phyloP scores from a whole-genome alignment of 35 echinoderm and acorn worm genomes.

The Apostichopus japonicus region DNA sequence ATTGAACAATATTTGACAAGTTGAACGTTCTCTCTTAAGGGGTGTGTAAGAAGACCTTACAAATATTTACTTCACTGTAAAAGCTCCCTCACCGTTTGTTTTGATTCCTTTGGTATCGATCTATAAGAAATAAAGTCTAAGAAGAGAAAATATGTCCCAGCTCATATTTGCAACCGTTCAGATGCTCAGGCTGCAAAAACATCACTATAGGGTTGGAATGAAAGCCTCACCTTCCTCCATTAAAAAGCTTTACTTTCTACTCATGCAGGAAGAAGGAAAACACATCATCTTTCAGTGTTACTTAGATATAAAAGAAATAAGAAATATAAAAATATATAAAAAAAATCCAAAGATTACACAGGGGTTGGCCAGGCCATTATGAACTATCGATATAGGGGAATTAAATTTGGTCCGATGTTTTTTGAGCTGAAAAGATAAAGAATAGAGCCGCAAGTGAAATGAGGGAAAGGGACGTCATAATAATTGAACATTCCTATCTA shows the following conservation, averaged over 20 bases:
- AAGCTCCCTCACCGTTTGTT: slow-evolving; percentile 16
- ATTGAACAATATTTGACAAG: not conserved
- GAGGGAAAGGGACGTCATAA: no score
- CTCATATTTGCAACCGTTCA: slow-evolving; percentile 10
- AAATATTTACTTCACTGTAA: slow-evolving; percentile 37
- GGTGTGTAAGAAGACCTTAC: not conserved
- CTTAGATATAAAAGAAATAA: not conserved
- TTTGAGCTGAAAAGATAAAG: no score
- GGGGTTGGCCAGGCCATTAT: no score
- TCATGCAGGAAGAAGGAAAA: not conserved
- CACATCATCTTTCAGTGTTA: no score
- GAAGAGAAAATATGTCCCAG: not conserved
- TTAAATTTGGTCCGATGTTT: no score
- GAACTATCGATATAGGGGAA: no score
- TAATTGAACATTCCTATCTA: no score
- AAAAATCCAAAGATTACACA: not conserved
- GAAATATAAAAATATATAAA: not conserved
- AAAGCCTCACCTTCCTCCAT: not conserved
- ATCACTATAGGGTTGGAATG: not conserved
- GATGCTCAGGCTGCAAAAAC: slow-evolving; percentile 26
- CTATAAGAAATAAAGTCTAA: not conserved
- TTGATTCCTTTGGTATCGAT: slow-evolving; percentile 16
- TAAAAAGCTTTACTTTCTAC: slow-evolving; percentile 15
- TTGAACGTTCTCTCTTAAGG: not conserved
- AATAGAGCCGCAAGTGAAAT: no score